A percentile compares a stretch with the other conserved stretches of the same genome.
Evolutionary conservation across 2,888 invertebrate genomes (phyloP).

Genomic region (Caradrina kadenii): DNA sequence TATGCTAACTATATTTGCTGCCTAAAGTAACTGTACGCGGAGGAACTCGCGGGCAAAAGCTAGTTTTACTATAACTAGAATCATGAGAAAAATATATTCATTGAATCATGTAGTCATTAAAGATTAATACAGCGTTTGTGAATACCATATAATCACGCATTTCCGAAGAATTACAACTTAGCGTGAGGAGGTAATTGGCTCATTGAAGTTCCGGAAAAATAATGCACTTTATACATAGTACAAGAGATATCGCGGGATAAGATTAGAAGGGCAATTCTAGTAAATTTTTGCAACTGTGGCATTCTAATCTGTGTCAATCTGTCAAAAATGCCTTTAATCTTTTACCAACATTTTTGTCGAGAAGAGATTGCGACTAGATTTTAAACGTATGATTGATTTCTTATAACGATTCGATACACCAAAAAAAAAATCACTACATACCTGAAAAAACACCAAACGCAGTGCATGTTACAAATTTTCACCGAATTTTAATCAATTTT

Average conservation of each 20-base stretch:
- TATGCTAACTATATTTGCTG: no score
- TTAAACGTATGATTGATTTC: no score
- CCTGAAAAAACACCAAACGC: slow-evolving; percentile 41
- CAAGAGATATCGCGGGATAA: background rate
- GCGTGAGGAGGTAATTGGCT: slow-evolving; percentile 1
- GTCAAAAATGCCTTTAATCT: no score
- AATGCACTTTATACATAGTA: background rate
- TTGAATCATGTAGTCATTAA: slow-evolving; percentile 20
- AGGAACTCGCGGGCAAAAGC: no score
- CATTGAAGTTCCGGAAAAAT: background rate
- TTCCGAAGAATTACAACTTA: slow-evolving; percentile 16
- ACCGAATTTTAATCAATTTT: slow-evolving; percentile 8
- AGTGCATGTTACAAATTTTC: slow-evolving; percentile 19
- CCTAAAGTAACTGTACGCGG: no score
- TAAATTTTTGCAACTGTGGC: no score
- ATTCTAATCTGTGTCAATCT: no score
- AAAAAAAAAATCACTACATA: slow-evolving; percentile 14
- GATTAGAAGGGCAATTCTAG: background rate
- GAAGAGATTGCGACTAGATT: no score
- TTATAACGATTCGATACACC: background rate
- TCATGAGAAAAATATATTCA: slow-evolving; percentile 17
- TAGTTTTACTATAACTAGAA: background rate
- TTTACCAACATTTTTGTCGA: no score
- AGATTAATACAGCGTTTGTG: slow-evolving; percentile 16
- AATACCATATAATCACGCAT: slow-evolving; percentile 15